A percentile compares a stretch with the other conserved stretches of the same genome.
Evolutionary conservation across 2,113 vertebrate species (phyloP).

Genomic region (Phycodurus eques): DNA sequence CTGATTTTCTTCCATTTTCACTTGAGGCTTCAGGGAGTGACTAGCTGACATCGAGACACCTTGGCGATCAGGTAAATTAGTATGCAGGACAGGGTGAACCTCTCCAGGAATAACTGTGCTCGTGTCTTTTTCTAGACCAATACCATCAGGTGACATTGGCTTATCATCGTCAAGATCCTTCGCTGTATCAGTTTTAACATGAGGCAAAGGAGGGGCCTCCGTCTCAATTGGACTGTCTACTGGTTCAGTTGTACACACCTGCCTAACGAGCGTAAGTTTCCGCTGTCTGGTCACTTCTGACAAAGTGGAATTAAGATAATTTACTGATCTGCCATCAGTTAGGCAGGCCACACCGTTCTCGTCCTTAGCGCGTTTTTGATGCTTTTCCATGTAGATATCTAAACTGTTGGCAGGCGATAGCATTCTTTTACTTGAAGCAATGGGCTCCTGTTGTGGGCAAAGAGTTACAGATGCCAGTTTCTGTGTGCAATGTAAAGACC

Average conservation of each 20-base stretch:
- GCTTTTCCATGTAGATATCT: slow-evolving; percentile 99
- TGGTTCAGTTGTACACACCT: slow-evolving; percentile 90
- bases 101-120: slow-evolving; percentile 54
- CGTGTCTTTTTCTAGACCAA: slow-evolving; percentile 72
- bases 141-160: slow-evolving; percentile 61
- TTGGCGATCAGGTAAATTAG: slow-evolving; percentile 56
- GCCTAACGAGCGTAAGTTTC: slow-evolving; percentile 88
- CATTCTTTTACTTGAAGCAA: slow-evolving; percentile 95
- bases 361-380: slow-evolving; percentile 95
- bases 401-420: slow-evolving; percentile 96
- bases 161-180: slow-evolving; percentile 61
- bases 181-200: slow-evolving; percentile 56
- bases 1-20: slow-evolving; percentile 73
- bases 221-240: slow-evolving; percentile 82
- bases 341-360: slow-evolving; percentile 86
- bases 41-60: slow-evolving; percentile 39
- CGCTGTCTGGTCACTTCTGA: slow-evolving; percentile 81
- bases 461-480: slow-evolving; percentile 83
- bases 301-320: slow-evolving; percentile 74
- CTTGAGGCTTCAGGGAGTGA: slow-evolving; percentile 67
- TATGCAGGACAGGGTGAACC: slow-evolving; percentile 33
- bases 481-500: slow-evolving; percentile 73
- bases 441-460: slow-evolving; percentile 87
- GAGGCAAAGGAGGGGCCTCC: slow-evolving; percentile 68
- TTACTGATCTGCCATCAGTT: slow-evolving; percentile 74